A percentile compares a stretch with the other conserved stretches of the same genome.
Evolutionary conservation across 2,888 invertebrate species (phyloP).

Genomic region (Tiliacea aurago): DNA sequence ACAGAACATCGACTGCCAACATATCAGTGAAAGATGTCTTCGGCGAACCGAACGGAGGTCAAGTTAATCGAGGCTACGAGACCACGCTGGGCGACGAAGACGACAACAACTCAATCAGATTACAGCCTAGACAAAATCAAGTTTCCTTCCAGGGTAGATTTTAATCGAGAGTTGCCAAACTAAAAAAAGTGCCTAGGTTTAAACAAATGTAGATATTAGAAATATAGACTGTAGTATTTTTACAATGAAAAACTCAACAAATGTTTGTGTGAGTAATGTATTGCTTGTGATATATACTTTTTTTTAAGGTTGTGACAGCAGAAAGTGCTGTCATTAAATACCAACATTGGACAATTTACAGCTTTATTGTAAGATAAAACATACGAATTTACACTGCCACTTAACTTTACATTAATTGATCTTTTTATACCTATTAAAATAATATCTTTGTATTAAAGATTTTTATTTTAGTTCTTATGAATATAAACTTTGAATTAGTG

Average conservation of each 20-base stretch:
- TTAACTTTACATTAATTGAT: constrained; percentile 75
- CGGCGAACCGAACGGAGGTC: constrained; percentile 93
- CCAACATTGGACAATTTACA: constrained; percentile 73
- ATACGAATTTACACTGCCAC: constrained; percentile 87
- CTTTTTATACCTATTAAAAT: constrained; percentile 74
- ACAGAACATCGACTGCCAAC: constrained; percentile 94
- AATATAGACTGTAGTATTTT: constrained; percentile 64
- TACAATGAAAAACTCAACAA: constrained; percentile 60
- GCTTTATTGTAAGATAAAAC: constrained; percentile 79
- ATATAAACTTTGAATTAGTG: constrained; percentile 67
- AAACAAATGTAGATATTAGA: constrained; percentile 68
- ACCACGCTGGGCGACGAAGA: constrained; percentile 92
- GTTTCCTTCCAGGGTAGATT: constrained; percentile 91
- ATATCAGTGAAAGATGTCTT: constrained; percentile 96
- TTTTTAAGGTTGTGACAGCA: constrained; percentile 68
- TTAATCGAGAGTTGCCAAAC: constrained; percentile 81
- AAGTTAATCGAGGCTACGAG: constrained; percentile 94
- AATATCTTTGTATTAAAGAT: constrained; percentile 69
- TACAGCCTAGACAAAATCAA: constrained; percentile 92
- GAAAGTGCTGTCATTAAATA: constrained; percentile 72
- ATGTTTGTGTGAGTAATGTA: constrained; percentile 69
- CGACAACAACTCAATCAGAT: constrained; percentile 93
- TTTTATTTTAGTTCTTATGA: constrained; percentile 68
- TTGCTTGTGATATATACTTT: constrained; percentile 84
- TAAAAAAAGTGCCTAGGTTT: constrained; percentile 62